A percentile compares a stretch with the other conserved stretches of the same genome.
Conservation (phyloP, 1,140 invertebrate species). For the Trichonephila inaurata region DNA sequence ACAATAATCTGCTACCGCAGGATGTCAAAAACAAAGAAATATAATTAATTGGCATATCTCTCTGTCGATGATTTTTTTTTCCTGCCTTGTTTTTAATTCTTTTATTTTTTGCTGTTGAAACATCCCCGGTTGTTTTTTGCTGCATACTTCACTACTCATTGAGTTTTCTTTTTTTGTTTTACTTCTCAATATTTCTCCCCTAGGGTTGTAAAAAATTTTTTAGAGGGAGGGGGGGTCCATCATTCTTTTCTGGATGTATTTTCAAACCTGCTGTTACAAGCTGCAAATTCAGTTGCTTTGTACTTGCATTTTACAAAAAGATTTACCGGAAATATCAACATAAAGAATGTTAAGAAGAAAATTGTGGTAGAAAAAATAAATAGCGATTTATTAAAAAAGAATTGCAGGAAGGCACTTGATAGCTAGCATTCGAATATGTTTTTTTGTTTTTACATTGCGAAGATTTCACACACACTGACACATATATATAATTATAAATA, state of each 20-base stretch:
- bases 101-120: conserved; percentile 23
- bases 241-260: neutral
- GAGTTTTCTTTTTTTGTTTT: conserved; percentile 50
- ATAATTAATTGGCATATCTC: conserved; percentile 76
- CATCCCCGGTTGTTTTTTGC: conserved; percentile 6
- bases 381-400: conserved; percentile 40
- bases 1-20: conserved; percentile 69
- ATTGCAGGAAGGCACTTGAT: neutral
- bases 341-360: conserved; percentile 22
- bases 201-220: neutral
- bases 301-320: conserved; percentile 26
- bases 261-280: conserved; percentile 17
- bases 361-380: conserved; percentile 2
- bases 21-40: conserved; percentile 73
- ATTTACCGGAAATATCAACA: neutral
- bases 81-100: conserved; percentile 9
- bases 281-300: conserved; percentile 23
- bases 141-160: conserved; percentile 18
- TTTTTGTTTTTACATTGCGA: neutral
- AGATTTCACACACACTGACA: too few relatives aligned
- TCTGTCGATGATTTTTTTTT: conserved; percentile 61
- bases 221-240: too few relatives aligned
- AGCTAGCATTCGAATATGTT: neutral
- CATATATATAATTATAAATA: too few relatives aligned
- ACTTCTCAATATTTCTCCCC: neutral